Base-by-base conservation (phyloP, 23 tunicate genomes). In the Ascidia mentula region DNA sequence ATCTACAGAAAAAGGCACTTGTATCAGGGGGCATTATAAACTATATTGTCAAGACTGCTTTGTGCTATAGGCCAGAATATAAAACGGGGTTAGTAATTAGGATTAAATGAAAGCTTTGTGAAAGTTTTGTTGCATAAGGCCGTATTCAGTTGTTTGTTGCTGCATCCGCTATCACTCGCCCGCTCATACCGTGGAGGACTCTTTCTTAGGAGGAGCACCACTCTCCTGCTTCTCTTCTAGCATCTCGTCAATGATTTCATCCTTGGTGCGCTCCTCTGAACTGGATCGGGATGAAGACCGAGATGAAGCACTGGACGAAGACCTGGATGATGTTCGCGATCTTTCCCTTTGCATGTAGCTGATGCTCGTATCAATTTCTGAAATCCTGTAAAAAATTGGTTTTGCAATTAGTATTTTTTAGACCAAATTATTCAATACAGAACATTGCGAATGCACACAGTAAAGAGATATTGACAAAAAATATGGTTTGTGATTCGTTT, bases 191-290 rank as follows among this genome's bases (percentile, higher is more conserved):
- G 85, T 81, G 72, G 74, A 61, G 28, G 80, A 40, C 37, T 84
- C 74, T 37, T 81, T 38, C 37, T 76, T 75, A 31, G 60, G 73
- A 32, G 69, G 60, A 0, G 85, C 31, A 26, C 73, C 86, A 32
- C 38, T 79, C 60, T 45, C 80, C 69, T 7, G 9, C 80, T 38
- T 84, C 33, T 72, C 79, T 31, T 85, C 83, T 82, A 90, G 22
- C 83, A 90, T 79, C 36, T 87, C 77, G 6, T 38, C 82, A 45
- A 87, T 85, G 39, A 86, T 75, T 38, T 90, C 86, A 37, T 77
- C 78, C 36, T 81, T 80, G 30, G 80, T 75, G 69, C 84, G 42
- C 37, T 36, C 71, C 77, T 31, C 77, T n/a, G 36, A 34, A 0
- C 70, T 70, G 33, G 40, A 46, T 7, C 86, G 77, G 7, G 89